phyloP scores from a whole-genome alignment of 1,140 invertebrate genomes.

The Hetaerina americana region DNA sequence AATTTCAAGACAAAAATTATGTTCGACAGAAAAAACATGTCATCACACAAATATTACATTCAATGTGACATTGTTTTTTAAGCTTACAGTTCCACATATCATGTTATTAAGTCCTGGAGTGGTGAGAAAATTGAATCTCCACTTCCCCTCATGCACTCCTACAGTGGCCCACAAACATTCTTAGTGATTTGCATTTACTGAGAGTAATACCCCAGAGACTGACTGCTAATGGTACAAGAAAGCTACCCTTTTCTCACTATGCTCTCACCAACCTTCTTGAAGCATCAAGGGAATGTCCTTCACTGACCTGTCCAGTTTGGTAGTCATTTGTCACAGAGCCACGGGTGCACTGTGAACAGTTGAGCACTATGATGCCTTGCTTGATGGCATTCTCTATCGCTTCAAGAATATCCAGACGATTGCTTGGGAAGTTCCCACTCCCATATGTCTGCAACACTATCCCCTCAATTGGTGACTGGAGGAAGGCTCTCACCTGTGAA shows the following conservation, averaged over 20 bases:
- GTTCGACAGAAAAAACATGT: too few species aligned
- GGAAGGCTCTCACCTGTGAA: slow-evolving; percentile 53
- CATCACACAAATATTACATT: too few species aligned
- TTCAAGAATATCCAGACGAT: slow-evolving; percentile 65
- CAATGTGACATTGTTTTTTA: too few species aligned
- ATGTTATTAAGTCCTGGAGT: too few species aligned
- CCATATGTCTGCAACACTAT: slow-evolving; percentile 89
- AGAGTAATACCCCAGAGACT: too few species aligned
- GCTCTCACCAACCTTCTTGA: neutral
- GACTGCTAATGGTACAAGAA: neutral
- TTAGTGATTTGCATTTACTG: neutral
- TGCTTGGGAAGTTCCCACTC: slow-evolving; percentile 79
- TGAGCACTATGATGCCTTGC: slow-evolving; percentile 79
- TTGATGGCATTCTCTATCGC: slow-evolving; percentile 57
- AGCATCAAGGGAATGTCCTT: neutral
- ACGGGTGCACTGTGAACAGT: slow-evolving; percentile 79
- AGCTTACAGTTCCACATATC: too few species aligned
- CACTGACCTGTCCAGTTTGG: slow-evolving; percentile 62
- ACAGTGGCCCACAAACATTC: too few species aligned
- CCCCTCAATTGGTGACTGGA: slow-evolving; percentile 72
- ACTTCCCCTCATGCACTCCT: too few species aligned
- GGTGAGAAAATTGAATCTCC: too few species aligned
- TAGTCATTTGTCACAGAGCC: slow-evolving; percentile 65
- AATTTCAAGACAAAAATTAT: too few species aligned
- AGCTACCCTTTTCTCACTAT: neutral